Evolutionary conservation across 2,113 vertebrate genomes (phyloP).

Genomic region (Phylloscopus whistleri): DNA sequence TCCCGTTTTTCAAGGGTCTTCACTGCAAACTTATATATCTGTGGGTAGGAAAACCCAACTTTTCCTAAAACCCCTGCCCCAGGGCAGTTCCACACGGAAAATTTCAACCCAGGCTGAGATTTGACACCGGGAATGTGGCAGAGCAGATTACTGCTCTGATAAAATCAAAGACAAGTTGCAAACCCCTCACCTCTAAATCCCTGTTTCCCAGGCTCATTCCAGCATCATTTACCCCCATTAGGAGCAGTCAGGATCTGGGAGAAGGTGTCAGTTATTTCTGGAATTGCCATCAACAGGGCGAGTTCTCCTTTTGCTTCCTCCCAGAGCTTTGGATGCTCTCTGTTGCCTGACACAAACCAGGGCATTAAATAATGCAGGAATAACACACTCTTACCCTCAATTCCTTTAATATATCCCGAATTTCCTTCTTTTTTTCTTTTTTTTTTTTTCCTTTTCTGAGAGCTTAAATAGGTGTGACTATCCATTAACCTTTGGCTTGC

Average conservation of each 20-base stretch:
- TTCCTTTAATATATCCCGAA: neutral
- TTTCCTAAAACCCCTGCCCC: neutral
- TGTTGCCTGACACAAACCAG: neutral
- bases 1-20: neutral
- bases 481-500: neutral
- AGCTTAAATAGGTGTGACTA: neutral
- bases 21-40: neutral
- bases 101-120: neutral
- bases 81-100: neutral
- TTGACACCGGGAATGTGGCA: accelerated
- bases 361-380: neutral
- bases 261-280: neutral
- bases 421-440: no score
- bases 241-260: neutral
- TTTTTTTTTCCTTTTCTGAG: no score
- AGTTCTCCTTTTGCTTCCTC: neutral
- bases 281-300: neutral
- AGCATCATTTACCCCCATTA: no score
- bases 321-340: neutral
- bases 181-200: neutral
- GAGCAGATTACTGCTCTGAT: neutral
- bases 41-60: neutral
- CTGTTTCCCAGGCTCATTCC: neutral
- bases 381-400: no score
- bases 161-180: neutral